These are phyloP conservation scores for Leiothrix lutea DNA, from an alignment of 2,113 vertebrate genomes.

Conservation along the genomic window DNA sequence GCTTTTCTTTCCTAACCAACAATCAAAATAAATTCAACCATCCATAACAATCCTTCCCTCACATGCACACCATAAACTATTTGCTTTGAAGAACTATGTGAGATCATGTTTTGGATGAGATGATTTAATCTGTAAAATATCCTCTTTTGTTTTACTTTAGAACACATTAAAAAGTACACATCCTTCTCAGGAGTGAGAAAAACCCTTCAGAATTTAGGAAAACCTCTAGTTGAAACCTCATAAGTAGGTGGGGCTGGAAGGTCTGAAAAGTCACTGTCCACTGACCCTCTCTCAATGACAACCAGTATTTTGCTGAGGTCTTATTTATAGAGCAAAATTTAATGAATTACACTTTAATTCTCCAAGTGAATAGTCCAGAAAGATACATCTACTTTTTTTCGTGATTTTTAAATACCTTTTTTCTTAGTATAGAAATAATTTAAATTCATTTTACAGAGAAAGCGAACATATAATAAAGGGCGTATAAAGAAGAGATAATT, in stretches of 20 bases:
- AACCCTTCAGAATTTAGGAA: neutral
- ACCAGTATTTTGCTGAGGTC: neutral
- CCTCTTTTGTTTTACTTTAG: neutral
- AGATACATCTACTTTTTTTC: neutral
- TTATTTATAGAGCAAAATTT: neutral
- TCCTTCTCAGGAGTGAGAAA: neutral
- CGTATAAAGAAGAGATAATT: neutral
- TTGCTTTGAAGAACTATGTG: neutral
- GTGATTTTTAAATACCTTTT: neutral
- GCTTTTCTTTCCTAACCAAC: neutral
- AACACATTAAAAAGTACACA: neutral
- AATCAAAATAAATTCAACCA: neutral
- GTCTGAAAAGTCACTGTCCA: neutral
- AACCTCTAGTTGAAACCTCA: neutral
- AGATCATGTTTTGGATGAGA: neutral
- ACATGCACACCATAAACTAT: neutral
- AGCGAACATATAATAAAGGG: neutral
- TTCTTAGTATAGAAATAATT: neutral
- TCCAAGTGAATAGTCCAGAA: neutral
- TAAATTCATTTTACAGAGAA: conserved; percentile 19
- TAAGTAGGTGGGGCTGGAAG: neutral
- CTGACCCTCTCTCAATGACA: neutral
- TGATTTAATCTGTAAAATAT: neutral
- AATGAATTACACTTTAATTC: neutral
- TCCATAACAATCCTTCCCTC: neutral